A percentile compares a stretch with the other conserved stretches of the same genome.
These are phyloP conservation scores for Pantherophis alleghaniensis DNA, from an alignment of 2,797 vertebrate species.

Conservation along the genomic window DNA sequence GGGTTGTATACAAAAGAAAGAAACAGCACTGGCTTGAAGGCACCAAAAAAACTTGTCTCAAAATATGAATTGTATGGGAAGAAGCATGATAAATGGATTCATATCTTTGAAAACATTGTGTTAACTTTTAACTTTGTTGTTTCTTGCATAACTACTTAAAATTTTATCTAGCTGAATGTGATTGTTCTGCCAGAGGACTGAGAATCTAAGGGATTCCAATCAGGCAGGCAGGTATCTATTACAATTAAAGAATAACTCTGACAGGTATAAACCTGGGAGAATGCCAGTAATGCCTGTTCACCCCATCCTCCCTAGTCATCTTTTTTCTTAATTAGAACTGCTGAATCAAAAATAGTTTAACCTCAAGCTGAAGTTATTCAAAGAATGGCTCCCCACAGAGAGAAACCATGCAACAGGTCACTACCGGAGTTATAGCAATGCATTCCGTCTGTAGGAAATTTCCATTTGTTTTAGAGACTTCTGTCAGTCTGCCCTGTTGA, in stretches of 20 bases:
- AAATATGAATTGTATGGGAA: not conserved
- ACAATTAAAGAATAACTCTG: not conserved
- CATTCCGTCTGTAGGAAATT: not conserved
- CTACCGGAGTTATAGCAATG: not conserved
- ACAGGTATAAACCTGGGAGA: not conserved
- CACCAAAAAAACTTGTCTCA: not conserved
- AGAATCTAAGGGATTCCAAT: not conserved
- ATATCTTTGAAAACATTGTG: not conserved
- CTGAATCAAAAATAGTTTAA: not conserved
- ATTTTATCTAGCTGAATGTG: not conserved
- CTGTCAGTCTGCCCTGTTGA: not conserved
- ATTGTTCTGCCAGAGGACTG: not conserved
- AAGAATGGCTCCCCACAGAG: slow-evolving; percentile 10
- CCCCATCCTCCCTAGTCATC: not conserved
- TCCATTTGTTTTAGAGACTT: not conserved
- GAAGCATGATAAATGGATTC: not conserved
- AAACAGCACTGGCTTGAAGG: not conserved
- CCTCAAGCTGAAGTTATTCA: not conserved
- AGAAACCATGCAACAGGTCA: not conserved
- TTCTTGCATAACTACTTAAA: not conserved
- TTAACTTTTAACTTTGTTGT: not conserved
- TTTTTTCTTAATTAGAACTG: not conserved
- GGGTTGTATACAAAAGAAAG: not conserved
- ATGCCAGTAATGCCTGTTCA: not conserved
- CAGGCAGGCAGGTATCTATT: not conserved